phyloP scores from a whole-genome alignment of 2,888 invertebrate species.

The Drosophila neoperkinsi region DNA sequence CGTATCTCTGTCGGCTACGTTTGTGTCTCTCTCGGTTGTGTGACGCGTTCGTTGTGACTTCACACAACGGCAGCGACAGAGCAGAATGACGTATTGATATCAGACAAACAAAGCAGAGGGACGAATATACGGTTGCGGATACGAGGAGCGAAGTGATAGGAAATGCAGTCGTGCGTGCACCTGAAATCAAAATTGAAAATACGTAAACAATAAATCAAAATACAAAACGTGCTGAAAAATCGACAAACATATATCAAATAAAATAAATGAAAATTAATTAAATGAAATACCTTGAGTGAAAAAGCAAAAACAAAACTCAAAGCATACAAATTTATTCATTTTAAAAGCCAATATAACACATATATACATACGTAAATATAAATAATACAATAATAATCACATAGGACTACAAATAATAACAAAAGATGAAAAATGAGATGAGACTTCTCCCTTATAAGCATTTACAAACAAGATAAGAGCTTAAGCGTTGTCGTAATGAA shows the following conservation, averaged over 20 bases:
- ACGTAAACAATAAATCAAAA: constrained; percentile 30
- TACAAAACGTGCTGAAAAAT: constrained; percentile 16
- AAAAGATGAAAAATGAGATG: neutral
- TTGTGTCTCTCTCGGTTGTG: constrained; percentile 71
- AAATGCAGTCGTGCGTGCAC: constrained; percentile 26
- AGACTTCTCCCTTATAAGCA: neutral
- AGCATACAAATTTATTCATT: neutral
- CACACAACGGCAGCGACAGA: constrained; percentile 20
- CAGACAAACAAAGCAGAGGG: constrained; percentile 9
- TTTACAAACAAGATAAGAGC: neutral
- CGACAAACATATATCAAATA: constrained; percentile 1
- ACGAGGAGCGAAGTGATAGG: neutral
- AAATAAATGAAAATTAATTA: neutral
- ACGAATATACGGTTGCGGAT: neutral
- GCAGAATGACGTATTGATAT: constrained; percentile 51
- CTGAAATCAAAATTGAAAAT: constrained; percentile 20
- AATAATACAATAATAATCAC: neutral
- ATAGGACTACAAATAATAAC: neutral
- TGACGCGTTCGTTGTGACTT: constrained; percentile 59
- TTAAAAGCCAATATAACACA: neutral
- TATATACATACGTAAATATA: neutral
- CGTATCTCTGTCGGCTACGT: constrained; percentile 77
- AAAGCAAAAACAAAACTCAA: neutral
- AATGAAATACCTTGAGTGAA: constrained; percentile 8
- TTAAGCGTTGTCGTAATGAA: constrained; percentile 3